Evolutionary conservation across 2,797 vertebrate species (phyloP).

Genomic region (Numenius phaeopus): DNA sequence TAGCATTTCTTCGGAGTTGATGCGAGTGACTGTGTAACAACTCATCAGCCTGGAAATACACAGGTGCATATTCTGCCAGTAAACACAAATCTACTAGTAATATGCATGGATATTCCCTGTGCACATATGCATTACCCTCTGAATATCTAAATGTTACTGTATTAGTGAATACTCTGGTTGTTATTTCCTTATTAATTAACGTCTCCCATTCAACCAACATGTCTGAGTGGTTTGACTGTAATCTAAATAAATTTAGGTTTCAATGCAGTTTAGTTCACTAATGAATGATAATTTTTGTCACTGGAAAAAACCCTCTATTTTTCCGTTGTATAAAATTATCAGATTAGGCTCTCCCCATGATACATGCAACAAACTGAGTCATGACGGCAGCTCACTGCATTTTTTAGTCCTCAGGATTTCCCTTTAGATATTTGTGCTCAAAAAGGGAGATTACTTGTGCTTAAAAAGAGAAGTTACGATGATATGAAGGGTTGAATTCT

Average conservation of each 20-base stretch:
- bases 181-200: slow-evolving; percentile 51
- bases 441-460: not conserved
- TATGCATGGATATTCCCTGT: not conserved
- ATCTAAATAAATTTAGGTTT: slow-evolving; percentile 49
- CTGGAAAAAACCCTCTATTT: not conserved
- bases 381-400: not conserved
- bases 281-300: not conserved
- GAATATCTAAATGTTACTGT: not conserved
- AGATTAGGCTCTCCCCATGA: not conserved
- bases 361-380: not conserved
- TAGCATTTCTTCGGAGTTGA: not conserved
- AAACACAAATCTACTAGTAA: not conserved
- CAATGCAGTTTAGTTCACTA: not conserved
- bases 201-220: not conserved
- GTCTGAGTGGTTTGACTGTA: slow-evolving; percentile 13
- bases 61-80: slow-evolving; percentile 1
- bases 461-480: not conserved
- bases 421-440: not conserved
- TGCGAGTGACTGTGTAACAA: not conserved
- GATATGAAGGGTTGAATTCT: not conserved
- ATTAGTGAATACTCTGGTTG: not conserved
- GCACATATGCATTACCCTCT: not conserved
- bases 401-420: not conserved
- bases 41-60: slow-evolving; percentile 14
- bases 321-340: not conserved